phyloP scores from a whole-genome alignment of 2,113 vertebrate genomes.

The Haemorhous mexicanus region DNA sequence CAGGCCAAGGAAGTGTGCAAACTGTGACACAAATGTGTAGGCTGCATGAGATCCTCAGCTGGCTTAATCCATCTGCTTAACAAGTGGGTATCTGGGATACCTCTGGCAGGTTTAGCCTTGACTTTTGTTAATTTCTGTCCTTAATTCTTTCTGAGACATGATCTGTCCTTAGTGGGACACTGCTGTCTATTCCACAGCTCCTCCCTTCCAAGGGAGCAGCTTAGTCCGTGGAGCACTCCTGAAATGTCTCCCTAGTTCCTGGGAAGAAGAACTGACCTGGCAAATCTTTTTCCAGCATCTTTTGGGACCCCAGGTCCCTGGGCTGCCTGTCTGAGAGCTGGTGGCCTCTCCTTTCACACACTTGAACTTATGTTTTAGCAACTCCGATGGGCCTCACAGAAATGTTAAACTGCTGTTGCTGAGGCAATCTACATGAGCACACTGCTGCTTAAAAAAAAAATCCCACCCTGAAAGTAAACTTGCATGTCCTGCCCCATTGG shows the following conservation, averaged over 20 bases:
- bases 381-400: not conserved
- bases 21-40: not conserved
- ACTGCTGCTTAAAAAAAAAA: not conserved
- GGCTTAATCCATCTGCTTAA: not conserved
- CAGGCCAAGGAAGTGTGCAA: not conserved
- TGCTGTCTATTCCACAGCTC: not conserved
- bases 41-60: not conserved
- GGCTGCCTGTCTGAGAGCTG: not conserved
- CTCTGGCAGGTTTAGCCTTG: not conserved
- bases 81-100: accelerated
- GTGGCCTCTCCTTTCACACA: not conserved
- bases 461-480: slow-evolving; percentile 55
- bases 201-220: not conserved
- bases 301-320: not conserved
- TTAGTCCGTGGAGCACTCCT: not conserved
- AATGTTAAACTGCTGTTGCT: not conserved
- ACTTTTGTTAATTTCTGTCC: not conserved
- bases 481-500: not conserved
- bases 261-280: accelerated
- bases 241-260: not conserved
- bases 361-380: not conserved
- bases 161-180: not conserved
- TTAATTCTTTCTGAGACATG: not conserved
- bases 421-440: not conserved
- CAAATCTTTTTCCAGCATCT: not conserved